Base-by-base conservation (phyloP, 2,888 invertebrate genomes). In the Eilema caniola region DNA sequence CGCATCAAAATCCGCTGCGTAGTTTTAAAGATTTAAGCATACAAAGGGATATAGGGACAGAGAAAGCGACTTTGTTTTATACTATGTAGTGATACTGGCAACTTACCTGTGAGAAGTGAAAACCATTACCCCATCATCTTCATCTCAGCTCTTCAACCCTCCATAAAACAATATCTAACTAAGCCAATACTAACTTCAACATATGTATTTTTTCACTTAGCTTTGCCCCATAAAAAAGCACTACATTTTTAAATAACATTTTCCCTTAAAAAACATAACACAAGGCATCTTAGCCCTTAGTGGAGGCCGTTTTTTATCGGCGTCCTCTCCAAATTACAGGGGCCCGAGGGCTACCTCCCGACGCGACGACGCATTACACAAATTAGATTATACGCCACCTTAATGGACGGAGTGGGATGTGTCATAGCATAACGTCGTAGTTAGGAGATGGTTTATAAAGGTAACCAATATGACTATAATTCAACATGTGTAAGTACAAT, bases 351-450 rank as follows among this genome's bases (percentile, higher is more conserved):
- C 62, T 69, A 66, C 53, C 73, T 74, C 70, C 60, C 63, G 66
- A 78, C 59, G 83, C 62, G 65, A 77, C 60, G 83, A 77, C 60
- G 83, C 84, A 84, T 84, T 84, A 84, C 70, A 78, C 74, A 83
- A 84, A 84, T 84, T 84, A 79, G 79, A 84, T 84, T 84, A 84
- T 72, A 73, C 71, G 70, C 62, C 59, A 41, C 24, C 76, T 73
- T 72, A 73, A 75, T 74, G 72, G 74, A 73, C 67, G 64, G 72
- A 77, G 71, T 60, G 64, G 53, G 33, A 33, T 53, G 37, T 47
- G 37, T 31, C 28, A 61, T 62, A n/a, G 61, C 61, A 61, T 53
- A 60, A 62, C 33, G 62, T 62, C 63, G 63, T 47, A 59, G 63
- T 69, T 16, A 4, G 41, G 16, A 41, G 41, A 41, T 41, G 41